A percentile compares a stretch with the other conserved stretches of the same genome.
These are phyloP conservation scores for Cecropterus lyciades DNA, from an alignment of 1,140 invertebrate genomes.

Conservation along the genomic window DNA sequence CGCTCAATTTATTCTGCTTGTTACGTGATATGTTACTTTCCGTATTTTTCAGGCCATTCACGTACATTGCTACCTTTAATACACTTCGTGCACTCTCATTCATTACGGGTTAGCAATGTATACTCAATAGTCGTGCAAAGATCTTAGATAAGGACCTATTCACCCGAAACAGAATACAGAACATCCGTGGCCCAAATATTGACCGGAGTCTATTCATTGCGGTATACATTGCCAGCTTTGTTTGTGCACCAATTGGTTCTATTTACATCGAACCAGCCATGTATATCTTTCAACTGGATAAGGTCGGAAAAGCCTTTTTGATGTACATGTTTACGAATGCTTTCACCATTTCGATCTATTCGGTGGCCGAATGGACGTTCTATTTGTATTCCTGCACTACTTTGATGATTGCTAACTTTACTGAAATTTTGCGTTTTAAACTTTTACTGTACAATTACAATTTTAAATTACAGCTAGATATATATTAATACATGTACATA, in stretches of 20 bases:
- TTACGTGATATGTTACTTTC: neutral
- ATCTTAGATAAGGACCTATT: constrained; percentile 6
- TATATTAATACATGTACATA: no score
- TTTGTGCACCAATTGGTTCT: neutral
- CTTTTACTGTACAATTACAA: no score
- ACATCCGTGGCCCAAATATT: neutral
- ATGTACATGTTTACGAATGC: constrained; percentile 27
- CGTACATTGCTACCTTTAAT: neutral
- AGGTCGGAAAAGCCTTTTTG: constrained; percentile 12
- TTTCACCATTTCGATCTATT: constrained; percentile 9
- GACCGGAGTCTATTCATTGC: constrained; percentile 3
- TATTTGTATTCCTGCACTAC: constrained; percentile 18
- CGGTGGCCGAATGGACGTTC: constrained; percentile 14
- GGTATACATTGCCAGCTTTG: neutral
- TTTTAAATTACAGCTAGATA: no score
- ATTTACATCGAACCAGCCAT: constrained; percentile 15
- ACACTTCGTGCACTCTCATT: neutral
- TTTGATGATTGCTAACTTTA: constrained; percentile 11
- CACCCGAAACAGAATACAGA: neutral
- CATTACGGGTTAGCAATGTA: neutral
- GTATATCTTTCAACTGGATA: constrained; percentile 14
- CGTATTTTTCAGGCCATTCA: no score
- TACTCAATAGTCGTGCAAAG: neutral
- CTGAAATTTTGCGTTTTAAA: no score
- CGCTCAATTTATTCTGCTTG: neutral